Conservation (phyloP, 2,113 vertebrate species). For the Holacanthus passer region DNA sequence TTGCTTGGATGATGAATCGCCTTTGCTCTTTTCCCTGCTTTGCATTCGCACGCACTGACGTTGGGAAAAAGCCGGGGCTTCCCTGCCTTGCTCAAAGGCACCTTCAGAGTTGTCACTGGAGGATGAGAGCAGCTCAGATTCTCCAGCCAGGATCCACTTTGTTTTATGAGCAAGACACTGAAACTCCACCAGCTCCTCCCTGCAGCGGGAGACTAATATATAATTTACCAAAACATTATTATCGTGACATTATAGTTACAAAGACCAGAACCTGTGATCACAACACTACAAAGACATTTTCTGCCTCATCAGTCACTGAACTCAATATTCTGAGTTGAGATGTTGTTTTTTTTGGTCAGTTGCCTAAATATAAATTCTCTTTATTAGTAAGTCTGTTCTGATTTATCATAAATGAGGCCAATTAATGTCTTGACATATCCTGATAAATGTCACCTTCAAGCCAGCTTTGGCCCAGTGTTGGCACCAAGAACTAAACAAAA, state of each 20-base stretch:
- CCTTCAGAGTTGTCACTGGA: accelerated
- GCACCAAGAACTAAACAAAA: too few species aligned
- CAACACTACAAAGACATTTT: not conserved
- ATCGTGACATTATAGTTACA: conserved; percentile 21
- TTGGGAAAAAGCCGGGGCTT: too few species aligned
- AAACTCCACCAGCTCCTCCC: conserved; percentile 33
- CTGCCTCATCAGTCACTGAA: not conserved
- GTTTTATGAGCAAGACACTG: not conserved
- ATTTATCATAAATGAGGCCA: not conserved
- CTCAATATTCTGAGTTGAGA: not conserved
- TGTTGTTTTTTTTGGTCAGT: too few species aligned
- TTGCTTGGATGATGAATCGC: not conserved
- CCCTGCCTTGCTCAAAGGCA: conserved; percentile 43
- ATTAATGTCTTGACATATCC: too few species aligned
- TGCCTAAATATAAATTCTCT: not conserved
- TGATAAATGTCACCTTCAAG: too few species aligned
- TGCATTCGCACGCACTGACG: too few species aligned
- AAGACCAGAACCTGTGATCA: conserved; percentile 17
- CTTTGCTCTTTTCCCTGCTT: not conserved
- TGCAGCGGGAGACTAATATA: conserved; percentile 26
- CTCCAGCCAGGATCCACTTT: not conserved
- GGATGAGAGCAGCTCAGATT: not conserved
- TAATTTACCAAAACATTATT: conserved; percentile 51
- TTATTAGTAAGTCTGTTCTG: not conserved
- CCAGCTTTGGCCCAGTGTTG: too few species aligned